Percentiles rank a stretch among this genome's conserved stretches.
Evolutionary conservation across 1,140 invertebrate species (phyloP).

Genomic region (Tenebrio molitor): DNA sequence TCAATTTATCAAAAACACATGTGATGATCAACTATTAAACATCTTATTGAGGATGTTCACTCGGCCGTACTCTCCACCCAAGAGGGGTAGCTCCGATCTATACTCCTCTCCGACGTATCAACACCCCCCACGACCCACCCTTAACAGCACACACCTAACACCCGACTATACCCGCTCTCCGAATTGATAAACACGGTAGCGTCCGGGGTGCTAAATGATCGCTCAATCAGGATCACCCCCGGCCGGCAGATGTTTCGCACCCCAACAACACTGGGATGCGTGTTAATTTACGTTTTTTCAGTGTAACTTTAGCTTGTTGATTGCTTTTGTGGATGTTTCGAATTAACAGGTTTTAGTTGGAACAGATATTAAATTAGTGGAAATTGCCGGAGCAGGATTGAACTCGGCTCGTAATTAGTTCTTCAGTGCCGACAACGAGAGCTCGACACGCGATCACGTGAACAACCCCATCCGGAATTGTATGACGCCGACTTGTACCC

Average conservation of each 20-base stretch:
- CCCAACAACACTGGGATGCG: constrained; percentile 24
- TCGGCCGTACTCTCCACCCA: constrained; percentile 8
- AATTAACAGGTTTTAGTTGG: constrained; percentile 33
- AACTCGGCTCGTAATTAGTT: constrained; percentile 53
- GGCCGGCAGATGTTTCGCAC: constrained; percentile 40
- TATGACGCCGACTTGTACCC: constrained; percentile 39
- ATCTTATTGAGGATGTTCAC: constrained; percentile 54
- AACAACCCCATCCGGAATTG: constrained; percentile 43
- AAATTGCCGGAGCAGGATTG: constrained; percentile 48
- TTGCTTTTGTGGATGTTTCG: constrained; percentile 1
- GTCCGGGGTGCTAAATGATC: constrained; percentile 43
- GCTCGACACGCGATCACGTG: constrained; percentile 53
- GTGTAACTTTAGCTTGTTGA: constrained; percentile 22
- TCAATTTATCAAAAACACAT: constrained; percentile 54
- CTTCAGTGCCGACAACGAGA: constrained; percentile 52
- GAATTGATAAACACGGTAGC: constrained; percentile 31
- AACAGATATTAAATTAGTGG: constrained; percentile 53
- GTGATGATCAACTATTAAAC: constrained; percentile 54
- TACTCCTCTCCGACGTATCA: constrained; percentile 8
- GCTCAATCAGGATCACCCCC: constrained; percentile 42
- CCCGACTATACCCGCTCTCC: neutral
- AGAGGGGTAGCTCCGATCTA: neutral
- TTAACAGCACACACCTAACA: neutral
- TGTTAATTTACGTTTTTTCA: constrained; percentile 33
- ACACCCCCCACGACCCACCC: neutral